phyloP scores from a whole-genome alignment of 2,888 invertebrate species.

The Drosophila borealis region DNA sequence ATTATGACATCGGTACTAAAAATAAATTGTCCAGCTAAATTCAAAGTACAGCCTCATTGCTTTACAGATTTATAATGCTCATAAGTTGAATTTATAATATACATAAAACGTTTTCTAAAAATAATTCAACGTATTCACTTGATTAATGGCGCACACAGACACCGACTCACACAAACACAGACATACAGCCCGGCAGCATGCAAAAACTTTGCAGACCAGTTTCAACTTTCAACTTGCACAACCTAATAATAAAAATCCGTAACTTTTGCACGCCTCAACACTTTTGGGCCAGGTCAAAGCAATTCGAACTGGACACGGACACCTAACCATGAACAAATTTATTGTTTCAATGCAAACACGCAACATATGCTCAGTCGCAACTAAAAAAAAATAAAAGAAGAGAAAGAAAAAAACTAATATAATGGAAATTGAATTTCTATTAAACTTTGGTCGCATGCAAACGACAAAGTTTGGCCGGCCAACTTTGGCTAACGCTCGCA shows the following conservation, averaged over 20 bases:
- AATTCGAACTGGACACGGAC: conserved; percentile 51
- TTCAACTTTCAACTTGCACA: conserved; percentile 11
- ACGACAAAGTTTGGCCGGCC: conserved; percentile 72
- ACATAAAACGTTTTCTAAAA: conserved; percentile 3
- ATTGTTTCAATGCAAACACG: conserved; percentile 71
- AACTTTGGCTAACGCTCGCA: conserved; percentile 51
- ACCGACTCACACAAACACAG: background rate
- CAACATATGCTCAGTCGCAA: conserved; percentile 58
- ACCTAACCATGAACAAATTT: conserved; percentile 59
- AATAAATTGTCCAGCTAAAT: background rate
- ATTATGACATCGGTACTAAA: too few relatives aligned
- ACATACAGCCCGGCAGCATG: background rate
- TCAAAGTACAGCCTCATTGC: background rate
- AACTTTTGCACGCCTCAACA: conserved; percentile 55
- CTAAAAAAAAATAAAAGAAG: conserved; percentile 16
- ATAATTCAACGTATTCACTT: background rate
- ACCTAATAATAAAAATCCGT: conserved; percentile 48
- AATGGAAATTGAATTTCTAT: conserved; percentile 78
- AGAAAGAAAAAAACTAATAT: conserved; percentile 40
- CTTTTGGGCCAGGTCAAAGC: conserved; percentile 67
- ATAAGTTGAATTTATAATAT: conserved; percentile 9
- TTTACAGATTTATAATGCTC: background rate
- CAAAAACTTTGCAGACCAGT: conserved; percentile 46
- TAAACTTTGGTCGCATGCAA: conserved; percentile 79
- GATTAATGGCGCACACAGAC: conserved; percentile 8